phyloP scores from a whole-genome alignment of 2,797 vertebrate species.

The Oryzias sinensis region DNA sequence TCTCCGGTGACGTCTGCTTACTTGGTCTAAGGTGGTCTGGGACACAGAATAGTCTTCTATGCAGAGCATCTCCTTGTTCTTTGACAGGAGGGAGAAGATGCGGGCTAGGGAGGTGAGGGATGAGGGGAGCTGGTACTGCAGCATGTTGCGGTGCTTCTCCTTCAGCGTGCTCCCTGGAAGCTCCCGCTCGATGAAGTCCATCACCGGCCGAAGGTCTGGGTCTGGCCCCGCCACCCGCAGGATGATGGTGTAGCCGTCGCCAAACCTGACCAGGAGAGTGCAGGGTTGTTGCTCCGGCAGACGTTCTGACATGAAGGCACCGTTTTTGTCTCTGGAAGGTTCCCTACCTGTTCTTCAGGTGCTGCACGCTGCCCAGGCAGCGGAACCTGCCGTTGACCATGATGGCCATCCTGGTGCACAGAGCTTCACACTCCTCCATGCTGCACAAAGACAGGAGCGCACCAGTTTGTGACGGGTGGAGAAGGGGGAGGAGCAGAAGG shows the following conservation, averaged over 20 bases:
- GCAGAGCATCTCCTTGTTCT: constrained; percentile 90
- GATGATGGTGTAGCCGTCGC: constrained; percentile 95
- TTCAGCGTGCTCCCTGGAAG: constrained; percentile 92
- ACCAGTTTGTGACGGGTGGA: not conserved
- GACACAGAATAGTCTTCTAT: constrained; percentile 99
- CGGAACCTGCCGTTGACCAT: constrained; percentile 98
- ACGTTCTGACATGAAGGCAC: too few species aligned
- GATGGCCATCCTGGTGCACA: constrained; percentile 97
- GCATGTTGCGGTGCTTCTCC: constrained; percentile 95
- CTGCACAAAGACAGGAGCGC: constrained; percentile 61
- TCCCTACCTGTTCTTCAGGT: constrained; percentile 92
- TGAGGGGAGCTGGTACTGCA: constrained; percentile 94
- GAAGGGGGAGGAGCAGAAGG: too few species aligned
- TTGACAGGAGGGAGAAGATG: constrained; percentile 93
- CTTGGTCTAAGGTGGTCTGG: constrained; percentile 98
- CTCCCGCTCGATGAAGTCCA: constrained; percentile 88
- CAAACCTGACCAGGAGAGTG: constrained; percentile 80
- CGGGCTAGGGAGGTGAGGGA: constrained; percentile 90
- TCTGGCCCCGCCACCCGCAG: constrained; percentile 89
- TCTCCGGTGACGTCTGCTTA: constrained; percentile 53
- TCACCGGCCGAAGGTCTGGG: constrained; percentile 88
- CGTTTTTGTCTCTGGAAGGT: not conserved
- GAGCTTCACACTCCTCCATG: constrained; percentile 98
- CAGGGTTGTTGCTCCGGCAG: not conserved
- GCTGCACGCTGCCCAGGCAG: constrained; percentile 94